Conservation (phyloP, 1,140 invertebrate genomes). For the Ruditapes philippinarum region DNA sequence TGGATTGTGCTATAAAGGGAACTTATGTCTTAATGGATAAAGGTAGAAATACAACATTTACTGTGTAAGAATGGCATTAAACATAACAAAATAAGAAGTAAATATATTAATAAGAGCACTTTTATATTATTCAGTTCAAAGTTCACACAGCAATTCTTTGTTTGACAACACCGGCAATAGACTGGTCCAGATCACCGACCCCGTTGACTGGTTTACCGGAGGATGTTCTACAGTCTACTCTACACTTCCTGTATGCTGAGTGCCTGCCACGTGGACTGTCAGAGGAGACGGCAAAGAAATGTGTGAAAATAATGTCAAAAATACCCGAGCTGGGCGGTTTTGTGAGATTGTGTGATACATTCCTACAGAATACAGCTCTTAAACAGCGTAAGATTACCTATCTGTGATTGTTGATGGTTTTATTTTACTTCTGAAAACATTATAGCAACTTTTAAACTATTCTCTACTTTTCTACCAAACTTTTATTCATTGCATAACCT, state of each 20-base stretch:
- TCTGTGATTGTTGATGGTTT: too few species aligned
- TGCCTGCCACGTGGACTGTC: slow-evolving; percentile 88
- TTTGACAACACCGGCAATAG: slow-evolving; percentile 88
- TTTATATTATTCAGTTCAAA: slow-evolving; percentile 87
- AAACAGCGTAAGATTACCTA: slow-evolving; percentile 89
- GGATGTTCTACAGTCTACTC: slow-evolving; percentile 89
- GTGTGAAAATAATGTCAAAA: slow-evolving; percentile 87
- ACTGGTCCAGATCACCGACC: slow-evolving; percentile 86
- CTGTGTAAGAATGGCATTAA: too few species aligned
- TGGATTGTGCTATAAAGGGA: too few species aligned
- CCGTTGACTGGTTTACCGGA: slow-evolving; percentile 88
- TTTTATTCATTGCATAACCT: too few species aligned
- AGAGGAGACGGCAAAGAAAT: slow-evolving; percentile 88
- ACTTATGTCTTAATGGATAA: too few species aligned
- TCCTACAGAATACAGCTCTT: slow-evolving; percentile 89
- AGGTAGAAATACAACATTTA: too few species aligned
- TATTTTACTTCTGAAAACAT: too few species aligned
- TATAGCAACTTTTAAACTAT: too few species aligned
- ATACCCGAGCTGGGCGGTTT: slow-evolving; percentile 88
- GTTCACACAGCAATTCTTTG: slow-evolving; percentile 89
- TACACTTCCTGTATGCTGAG: slow-evolving; percentile 90
- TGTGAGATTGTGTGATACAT: slow-evolving; percentile 88
- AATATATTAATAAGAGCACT: too few species aligned
- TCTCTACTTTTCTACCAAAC: too few species aligned
- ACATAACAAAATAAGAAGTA: too few species aligned